phyloP scores from a whole-genome alignment of 2,113 vertebrate genomes.

The Haemorhous mexicanus region DNA sequence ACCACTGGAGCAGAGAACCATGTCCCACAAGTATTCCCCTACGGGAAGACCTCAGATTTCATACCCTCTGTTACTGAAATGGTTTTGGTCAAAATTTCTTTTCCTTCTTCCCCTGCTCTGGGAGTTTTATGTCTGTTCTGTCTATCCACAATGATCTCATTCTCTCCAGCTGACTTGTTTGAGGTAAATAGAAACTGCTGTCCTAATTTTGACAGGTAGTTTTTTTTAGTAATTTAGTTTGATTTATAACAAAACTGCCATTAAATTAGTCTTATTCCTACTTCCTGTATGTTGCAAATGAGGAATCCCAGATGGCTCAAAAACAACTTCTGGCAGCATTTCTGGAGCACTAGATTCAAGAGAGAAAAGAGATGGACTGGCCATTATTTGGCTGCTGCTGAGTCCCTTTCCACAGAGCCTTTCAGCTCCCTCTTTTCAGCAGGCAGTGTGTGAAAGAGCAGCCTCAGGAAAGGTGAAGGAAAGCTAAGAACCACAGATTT shows the following conservation, averaged over 20 bases:
- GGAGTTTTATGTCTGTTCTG: slow-evolving; percentile 18
- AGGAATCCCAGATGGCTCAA: not conserved
- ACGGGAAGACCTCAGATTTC: not conserved
- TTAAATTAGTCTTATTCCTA: not conserved
- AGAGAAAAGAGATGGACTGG: not conserved
- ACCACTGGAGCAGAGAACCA: not conserved
- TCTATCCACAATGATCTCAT: slow-evolving; percentile 49
- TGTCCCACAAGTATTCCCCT: slow-evolving; percentile 20
- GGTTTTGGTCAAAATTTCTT: slow-evolving; percentile 6
- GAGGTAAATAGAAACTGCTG: slow-evolving; percentile 20
- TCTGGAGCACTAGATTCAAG: not conserved
- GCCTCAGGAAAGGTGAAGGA: not conserved
- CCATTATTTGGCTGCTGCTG: not conserved
- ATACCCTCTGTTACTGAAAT: slow-evolving; percentile 24
- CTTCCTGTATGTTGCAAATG: slow-evolving; percentile 9
- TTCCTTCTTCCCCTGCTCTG: slow-evolving; percentile 8
- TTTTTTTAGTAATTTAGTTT: not conserved
- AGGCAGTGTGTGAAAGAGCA: not conserved
- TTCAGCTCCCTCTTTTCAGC: not conserved
- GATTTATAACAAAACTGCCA: not conserved
- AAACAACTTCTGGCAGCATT: slow-evolving; percentile 3
- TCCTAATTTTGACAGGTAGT: slow-evolving; percentile 32
- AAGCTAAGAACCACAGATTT: not conserved
- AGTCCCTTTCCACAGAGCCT: not conserved
- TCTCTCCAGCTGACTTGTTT: slow-evolving; percentile 35